A percentile compares a stretch with the other conserved stretches of the same genome.
Evolutionary conservation across 2,888 invertebrate genomes (phyloP).

Genomic region (Calameuta idolon): DNA sequence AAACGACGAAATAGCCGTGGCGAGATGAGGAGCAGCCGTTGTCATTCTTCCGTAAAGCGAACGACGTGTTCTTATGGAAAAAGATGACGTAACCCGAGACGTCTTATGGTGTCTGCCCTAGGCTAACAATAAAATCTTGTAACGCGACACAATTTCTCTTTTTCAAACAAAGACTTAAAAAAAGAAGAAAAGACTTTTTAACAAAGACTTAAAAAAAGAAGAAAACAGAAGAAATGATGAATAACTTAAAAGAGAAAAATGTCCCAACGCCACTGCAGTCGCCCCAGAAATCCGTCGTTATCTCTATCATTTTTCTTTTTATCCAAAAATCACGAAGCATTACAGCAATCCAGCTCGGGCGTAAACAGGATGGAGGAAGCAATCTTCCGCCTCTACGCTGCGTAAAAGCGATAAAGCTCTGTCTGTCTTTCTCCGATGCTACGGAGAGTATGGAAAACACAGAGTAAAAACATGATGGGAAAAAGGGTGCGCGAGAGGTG

Average conservation of each 20-base stretch:
- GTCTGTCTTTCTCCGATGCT: background rate
- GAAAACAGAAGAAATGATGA: slow-evolving; percentile 16
- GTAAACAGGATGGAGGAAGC: too few relatives aligned
- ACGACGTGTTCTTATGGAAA: background rate
- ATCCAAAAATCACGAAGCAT: background rate
- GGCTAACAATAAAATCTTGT: background rate
- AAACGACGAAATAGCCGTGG: background rate
- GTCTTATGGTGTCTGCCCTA: background rate
- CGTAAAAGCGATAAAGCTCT: slow-evolving; percentile 5
- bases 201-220: slow-evolving; percentile 11
- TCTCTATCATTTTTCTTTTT: background rate
- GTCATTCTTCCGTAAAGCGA: background rate
- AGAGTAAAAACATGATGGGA: slow-evolving; percentile 8
- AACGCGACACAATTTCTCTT: background rate
- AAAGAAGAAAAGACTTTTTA: too few relatives aligned
- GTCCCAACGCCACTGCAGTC: background rate
- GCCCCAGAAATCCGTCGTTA: background rate
- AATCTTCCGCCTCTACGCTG: background rate
- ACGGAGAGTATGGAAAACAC: background rate
- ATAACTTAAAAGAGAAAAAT: background rate
- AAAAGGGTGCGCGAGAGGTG: background rate
- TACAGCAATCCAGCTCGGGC: background rate
- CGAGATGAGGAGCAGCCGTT: background rate
- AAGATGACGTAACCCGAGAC: background rate
- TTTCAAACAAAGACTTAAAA: slow-evolving; percentile 1